Evolutionary conservation across 2,888 invertebrate species (phyloP).

Genomic region (Drosophila siamana): DNA sequence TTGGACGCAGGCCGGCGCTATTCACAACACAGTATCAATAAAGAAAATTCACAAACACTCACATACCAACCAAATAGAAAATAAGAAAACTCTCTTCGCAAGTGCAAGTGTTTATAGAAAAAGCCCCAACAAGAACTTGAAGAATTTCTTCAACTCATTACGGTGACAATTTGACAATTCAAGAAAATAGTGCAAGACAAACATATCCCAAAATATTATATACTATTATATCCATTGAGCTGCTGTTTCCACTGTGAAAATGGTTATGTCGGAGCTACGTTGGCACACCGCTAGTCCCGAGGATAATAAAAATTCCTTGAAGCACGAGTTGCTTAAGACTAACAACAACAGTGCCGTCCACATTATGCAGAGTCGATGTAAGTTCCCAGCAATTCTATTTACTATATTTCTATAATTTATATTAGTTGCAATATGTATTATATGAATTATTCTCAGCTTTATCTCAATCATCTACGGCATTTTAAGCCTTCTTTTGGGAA

Average conservation of each 20-base stretch:
- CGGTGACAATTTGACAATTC: conserved; percentile 12
- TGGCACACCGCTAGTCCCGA: conserved; percentile 84
- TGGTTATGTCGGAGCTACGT: conserved; percentile 86
- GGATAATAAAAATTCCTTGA: conserved; percentile 85
- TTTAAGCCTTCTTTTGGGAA: no score
- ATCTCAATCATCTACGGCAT: no score
- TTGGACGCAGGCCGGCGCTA: conserved; percentile 74
- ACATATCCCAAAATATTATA: conserved; percentile 28
- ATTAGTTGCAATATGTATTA: neutral
- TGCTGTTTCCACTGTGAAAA: conserved; percentile 74
- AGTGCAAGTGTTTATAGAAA: conserved; percentile 22
- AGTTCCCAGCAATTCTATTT: conserved; percentile 62
- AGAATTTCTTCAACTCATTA: conserved; percentile 1
- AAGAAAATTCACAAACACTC: conserved; percentile 20
- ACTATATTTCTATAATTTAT: neutral
- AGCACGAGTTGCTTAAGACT: conserved; percentile 84
- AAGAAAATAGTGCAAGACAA: neutral
- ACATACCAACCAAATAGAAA: conserved; percentile 8
- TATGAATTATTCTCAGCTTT: no score
- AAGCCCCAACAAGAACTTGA: neutral
- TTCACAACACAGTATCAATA: conserved; percentile 17
- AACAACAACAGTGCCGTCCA: conserved; percentile 70
- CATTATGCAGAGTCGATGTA: conserved; percentile 85
- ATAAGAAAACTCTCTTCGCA: conserved; percentile 18
- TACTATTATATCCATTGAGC: conserved; percentile 18